Evolutionary conservation across 2,888 invertebrate genomes (phyloP), one percentile per base, ranked within the genome.

Genomic region (Ophioninae sp.): DNA sequence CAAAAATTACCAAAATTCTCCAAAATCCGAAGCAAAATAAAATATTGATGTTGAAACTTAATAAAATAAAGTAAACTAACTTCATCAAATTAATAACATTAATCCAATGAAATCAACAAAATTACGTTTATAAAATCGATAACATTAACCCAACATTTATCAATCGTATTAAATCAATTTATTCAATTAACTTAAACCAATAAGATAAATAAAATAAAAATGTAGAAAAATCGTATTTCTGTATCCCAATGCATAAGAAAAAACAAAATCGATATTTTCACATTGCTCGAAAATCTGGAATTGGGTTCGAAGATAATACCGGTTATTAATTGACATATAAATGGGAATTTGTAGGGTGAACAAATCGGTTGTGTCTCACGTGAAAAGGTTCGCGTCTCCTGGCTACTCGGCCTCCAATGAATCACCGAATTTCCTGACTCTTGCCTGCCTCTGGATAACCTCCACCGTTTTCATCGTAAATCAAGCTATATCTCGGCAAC

Each of bases 391-490:
- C 56, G 67, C 75, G 61, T 39, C 75, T 68, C 74, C 57, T 65
- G 30, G 84, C 65, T 57, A 81, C 81, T 79, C 79, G 69, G 79
- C 75, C 81, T 68, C 87, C 89, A 88, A 90, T 92, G 91, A 91
- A 92, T 92, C 91, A 91, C 87, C 86, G 89, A 91, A 89, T 91
- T 89, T 87, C 85, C 88, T 85, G 87, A 86, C 84, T 85, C 85
- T 79, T 78, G 50, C 13, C 50, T 17, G 50, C 50, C 84, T 85
- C 81, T 87, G 90, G 90, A 90, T 91, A 92, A 90, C 91, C 91
- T 90, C 88, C 80, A 79, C 81, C 89, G 87, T 89, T 89, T 88
- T 88, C 86, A 79, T 87, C 88, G 88, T 92, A 92, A 92, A 92
- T 92, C 92, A 92, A 86, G 44, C 89, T 90, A 86, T 90, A 91